Conservation (phyloP, 2,888 invertebrate species). For the Polymixis flavicincta region DNA sequence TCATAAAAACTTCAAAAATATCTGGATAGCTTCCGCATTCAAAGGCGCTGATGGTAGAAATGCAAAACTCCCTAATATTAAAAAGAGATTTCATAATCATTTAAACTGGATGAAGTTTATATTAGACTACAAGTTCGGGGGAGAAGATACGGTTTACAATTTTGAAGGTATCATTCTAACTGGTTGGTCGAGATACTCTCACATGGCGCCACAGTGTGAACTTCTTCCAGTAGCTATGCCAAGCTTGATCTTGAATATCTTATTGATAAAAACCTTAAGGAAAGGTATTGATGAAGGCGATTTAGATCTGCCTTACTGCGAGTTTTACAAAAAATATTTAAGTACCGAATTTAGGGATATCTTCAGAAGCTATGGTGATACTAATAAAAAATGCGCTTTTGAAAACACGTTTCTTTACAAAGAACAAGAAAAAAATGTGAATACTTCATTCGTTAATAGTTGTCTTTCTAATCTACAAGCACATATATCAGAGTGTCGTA, state of each 20-base stretch:
- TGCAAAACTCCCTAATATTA: conserved; percentile 89
- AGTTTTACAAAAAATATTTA: conserved; percentile 68
- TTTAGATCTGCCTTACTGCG: conserved; percentile 43
- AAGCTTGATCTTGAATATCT: conserved; percentile 91
- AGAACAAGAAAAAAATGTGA: conserved; percentile 53
- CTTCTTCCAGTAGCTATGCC: conserved; percentile 91
- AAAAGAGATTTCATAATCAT: conserved; percentile 93
- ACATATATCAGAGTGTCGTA: background rate
- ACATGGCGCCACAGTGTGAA: conserved; percentile 92
- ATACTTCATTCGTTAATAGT: background rate
- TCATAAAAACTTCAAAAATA: conserved; percentile 89
- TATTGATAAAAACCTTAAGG: conserved; percentile 82
- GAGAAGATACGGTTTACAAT: conserved; percentile 66
- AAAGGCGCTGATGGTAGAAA: conserved; percentile 93
- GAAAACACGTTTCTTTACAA: conserved; percentile 67
- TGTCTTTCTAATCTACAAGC: background rate
- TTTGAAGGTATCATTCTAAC: conserved; percentile 93
- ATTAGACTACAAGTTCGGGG: conserved; percentile 84
- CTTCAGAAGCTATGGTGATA: conserved; percentile 48
- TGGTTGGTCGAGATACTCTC: conserved; percentile 94
- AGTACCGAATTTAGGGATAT: conserved; percentile 60
- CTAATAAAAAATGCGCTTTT: conserved; percentile 68
- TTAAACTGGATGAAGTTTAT: conserved; percentile 93
- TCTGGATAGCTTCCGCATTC: conserved; percentile 96
- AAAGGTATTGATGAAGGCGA: conserved; percentile 59